A percentile compares a stretch with the other conserved stretches of the same genome.
Evolutionary conservation across 2,888 invertebrate species (phyloP).

Genomic region (Dermolepida albohirtum): DNA sequence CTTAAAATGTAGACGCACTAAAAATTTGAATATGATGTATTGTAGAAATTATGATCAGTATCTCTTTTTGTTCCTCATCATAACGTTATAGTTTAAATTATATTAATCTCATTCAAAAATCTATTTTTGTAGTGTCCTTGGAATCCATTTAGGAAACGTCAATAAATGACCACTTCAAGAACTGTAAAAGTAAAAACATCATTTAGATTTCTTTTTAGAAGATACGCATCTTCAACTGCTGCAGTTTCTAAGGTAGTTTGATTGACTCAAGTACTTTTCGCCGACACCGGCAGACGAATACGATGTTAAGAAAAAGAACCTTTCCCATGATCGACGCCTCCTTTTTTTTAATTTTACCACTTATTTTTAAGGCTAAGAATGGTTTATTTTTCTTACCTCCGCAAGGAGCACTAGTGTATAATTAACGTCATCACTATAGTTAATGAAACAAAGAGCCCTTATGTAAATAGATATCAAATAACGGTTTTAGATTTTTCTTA

Average conservation of each 20-base stretch:
- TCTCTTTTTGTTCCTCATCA: too few relatives aligned
- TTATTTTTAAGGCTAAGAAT: constrained; percentile 6
- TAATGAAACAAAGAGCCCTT: too few relatives aligned
- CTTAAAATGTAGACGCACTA: too few relatives aligned
- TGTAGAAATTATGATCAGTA: too few relatives aligned
- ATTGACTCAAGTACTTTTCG: constrained; percentile 47
- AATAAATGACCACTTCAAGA: constrained; percentile 44
- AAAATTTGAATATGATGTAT: too few relatives aligned
- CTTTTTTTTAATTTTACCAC: constrained; percentile 4
- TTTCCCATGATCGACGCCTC: constrained; percentile 7
- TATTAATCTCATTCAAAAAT: background rate
- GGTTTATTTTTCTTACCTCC: too few relatives aligned
- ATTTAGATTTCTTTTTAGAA: constrained; percentile 40
- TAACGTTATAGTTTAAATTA: background rate
- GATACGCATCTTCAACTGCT: constrained; percentile 44
- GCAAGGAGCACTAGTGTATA: too few relatives aligned
- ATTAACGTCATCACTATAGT: too few relatives aligned
- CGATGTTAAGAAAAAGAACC: constrained; percentile 6
- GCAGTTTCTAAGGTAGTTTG: constrained; percentile 44
- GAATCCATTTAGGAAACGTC: constrained; percentile 44
- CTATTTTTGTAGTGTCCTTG: constrained; percentile 7
- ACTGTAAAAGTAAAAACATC: constrained; percentile 43
- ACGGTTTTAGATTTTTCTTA: too few relatives aligned
- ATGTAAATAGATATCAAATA: too few relatives aligned
- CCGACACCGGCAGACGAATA: constrained; percentile 16